These are phyloP conservation scores for Puma concolor DNA, from an alignment of 2,113 vertebrate genomes.

Conservation along the genomic window DNA sequence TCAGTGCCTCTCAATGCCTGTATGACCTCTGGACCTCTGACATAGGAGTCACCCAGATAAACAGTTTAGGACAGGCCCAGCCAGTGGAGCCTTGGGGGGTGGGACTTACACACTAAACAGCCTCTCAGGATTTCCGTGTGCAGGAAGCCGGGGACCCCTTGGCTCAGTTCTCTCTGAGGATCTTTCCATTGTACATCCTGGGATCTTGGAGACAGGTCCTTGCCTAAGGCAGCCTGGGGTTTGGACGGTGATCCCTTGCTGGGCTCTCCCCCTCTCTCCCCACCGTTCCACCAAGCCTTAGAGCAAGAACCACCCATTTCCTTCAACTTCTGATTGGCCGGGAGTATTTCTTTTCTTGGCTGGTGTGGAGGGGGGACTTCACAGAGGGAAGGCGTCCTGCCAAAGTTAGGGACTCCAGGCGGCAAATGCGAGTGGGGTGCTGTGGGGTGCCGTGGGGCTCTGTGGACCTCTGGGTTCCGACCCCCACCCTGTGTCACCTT, in stretches of 20 bases:
- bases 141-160: background rate
- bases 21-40: background rate
- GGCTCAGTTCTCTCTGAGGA: background rate
- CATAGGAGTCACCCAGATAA: background rate
- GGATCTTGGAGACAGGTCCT: background rate
- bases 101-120: rapidly evolving
- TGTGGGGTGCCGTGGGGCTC: too few species aligned
- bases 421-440: rapidly evolving
- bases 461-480: background rate
- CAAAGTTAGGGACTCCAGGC: background rate
- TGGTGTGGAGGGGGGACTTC: rapidly evolving
- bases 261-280: background rate
- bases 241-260: background rate
- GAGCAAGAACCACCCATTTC: background rate
- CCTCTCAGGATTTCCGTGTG: rapidly evolving
- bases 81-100: background rate
- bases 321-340: background rate
- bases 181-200: background rate
- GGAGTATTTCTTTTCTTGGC: background rate
- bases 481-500: background rate
- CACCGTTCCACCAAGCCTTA: background rate
- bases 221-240: background rate
- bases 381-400: background rate
- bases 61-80: background rate
- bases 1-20: background rate